Base-by-base conservation (phyloP, 2,113 vertebrate genomes). In the Microcebus ravelobensis region DNA sequence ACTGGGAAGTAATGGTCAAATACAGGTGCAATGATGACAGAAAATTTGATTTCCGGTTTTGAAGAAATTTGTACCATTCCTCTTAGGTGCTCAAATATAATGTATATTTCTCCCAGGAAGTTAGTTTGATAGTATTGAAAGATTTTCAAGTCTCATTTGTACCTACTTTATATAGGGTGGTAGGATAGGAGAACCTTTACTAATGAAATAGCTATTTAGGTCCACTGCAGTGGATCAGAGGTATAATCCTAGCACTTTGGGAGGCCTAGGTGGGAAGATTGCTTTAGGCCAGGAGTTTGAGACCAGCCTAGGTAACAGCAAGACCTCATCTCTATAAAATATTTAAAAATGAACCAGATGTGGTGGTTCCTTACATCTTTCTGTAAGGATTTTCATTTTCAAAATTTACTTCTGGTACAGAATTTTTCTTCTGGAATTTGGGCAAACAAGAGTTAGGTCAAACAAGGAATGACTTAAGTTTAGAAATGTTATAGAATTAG, bases 101-200 rank as follows among this genome's bases (percentile, higher is more conserved):
- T 45, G 21, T 90, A 21, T 87, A 34, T 91, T 87, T 88, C 31
- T 93, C 36, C 36, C 15, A 59, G 59, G 81, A 61, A 73, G 25
- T 71, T 94, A 76, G 8, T 29, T 90, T 95, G 21, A 23, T 85
- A 55, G 27, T 81, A 57, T 76, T 84, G 25, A 88, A 85, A 76
- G 48, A 36, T 63, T 86, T 74, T 73, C 8, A 87, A 5, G 48
- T 96, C 3, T 88, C 20, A 17, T n/a, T 48, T 94, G 52, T 87
- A 48, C 39, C 52, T 96, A 68, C 17, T 94, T 95, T 87, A 82
- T 63, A 10, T 96, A 83, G n/a, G 21, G 6, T 65, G 13, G 70
- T 63, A 5, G 42, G 15, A 20, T 45, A 52, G 36, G 45, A 67
- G 34, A 50, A 14, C 48, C 31, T 73, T 84, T 52, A 77, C 6